Percentiles rank a stretch among this genome's conserved stretches.
Conservation (phyloP, 2,113 vertebrate species). For the Phylloscopus trochilus region DNA sequence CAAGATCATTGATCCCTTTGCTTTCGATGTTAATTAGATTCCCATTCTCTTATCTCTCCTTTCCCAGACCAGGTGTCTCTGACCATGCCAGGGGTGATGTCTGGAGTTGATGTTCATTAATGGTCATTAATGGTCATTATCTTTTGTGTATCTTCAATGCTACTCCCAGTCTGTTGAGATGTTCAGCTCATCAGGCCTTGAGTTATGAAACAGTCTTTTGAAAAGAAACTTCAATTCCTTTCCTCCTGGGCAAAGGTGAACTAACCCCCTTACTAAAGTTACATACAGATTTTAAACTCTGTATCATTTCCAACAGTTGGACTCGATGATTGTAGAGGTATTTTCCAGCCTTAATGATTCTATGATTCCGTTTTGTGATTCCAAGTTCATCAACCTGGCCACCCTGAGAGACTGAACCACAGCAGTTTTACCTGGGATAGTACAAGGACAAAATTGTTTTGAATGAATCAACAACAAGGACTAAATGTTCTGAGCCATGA, state of each 20-base stretch:
- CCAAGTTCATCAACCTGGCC: background rate
- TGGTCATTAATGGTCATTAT: background rate
- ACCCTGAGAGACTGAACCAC: background rate
- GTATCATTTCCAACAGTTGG: background rate
- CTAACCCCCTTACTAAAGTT: background rate
- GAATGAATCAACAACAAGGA: background rate
- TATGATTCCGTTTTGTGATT: background rate
- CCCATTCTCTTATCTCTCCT: background rate
- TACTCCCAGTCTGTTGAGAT: background rate
- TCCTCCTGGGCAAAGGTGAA: background rate
- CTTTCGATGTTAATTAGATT: background rate
- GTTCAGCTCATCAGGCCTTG: background rate
- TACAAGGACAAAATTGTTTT: background rate
- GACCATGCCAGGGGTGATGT: background rate
- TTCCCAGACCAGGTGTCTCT: background rate
- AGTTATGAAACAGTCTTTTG: background rate
- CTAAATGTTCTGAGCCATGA: background rate
- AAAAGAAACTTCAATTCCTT: background rate
- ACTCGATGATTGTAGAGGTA: background rate
- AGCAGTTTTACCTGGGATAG: background rate
- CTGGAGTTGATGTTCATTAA: background rate
- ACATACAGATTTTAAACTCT: background rate
- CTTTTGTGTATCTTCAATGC: background rate
- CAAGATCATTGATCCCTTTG: background rate
- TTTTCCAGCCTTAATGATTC: background rate